These are phyloP conservation scores for Paelopatides confundens DNA, from an alignment of 53 echinoderm and acorn worm genomes.

Conservation along the genomic window DNA sequence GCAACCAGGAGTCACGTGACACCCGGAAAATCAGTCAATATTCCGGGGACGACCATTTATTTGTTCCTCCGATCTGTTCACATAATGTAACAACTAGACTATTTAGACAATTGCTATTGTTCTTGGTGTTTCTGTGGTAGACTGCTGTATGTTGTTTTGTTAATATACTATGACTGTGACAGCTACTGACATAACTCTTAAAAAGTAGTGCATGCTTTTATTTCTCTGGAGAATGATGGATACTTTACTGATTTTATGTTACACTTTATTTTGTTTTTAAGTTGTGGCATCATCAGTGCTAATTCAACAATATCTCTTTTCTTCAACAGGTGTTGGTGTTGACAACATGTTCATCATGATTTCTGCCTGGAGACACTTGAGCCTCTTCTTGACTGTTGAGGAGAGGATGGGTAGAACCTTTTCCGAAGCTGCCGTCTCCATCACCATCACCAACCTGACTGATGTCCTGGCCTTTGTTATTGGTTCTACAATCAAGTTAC, in stretches of 20 bases:
- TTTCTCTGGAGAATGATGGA: not conserved
- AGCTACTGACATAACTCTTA: too few relatives aligned
- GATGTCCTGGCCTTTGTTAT: conserved; percentile 93
- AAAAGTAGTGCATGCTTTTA: not conserved
- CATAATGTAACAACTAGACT: too few relatives aligned
- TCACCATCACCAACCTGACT: conserved; percentile 98
- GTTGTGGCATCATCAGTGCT: too few relatives aligned
- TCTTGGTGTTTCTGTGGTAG: too few relatives aligned
- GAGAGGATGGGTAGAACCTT: conserved; percentile 95
- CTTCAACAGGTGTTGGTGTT: conserved; percentile 89
- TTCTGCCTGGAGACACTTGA: conserved; percentile 91
- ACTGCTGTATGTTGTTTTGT: too few relatives aligned
- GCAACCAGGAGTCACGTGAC: too few relatives aligned
- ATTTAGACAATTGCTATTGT: too few relatives aligned
- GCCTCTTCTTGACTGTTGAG: conserved; percentile 79
- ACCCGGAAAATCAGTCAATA: too few relatives aligned
- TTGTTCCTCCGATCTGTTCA: too few relatives aligned
- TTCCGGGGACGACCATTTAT: too few relatives aligned
- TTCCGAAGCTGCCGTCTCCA: conserved; percentile 94
- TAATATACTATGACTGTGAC: too few relatives aligned
- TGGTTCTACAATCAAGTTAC: conserved; percentile 86
- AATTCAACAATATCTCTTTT: too few relatives aligned
- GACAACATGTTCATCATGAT: conserved; percentile 99
- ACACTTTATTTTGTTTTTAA: not conserved
- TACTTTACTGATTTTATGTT: not conserved